A percentile compares a stretch with the other conserved stretches of the same genome.
Evolutionary conservation across 2,113 vertebrate species (phyloP).

Genomic region (Leptocoma aspasia): DNA sequence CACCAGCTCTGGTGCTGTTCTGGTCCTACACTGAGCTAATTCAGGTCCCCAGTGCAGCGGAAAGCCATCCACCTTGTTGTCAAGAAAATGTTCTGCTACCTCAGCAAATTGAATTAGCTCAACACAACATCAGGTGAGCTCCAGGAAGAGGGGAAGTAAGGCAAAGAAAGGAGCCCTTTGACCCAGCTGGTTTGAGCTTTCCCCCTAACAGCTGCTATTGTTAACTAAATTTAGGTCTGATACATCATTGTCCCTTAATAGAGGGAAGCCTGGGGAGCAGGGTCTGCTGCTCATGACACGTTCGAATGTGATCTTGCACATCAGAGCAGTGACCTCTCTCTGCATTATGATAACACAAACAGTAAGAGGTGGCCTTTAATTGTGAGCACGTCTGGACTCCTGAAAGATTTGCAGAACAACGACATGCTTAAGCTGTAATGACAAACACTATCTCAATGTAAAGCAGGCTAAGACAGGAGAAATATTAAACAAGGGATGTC

Average conservation of each 20-base stretch:
- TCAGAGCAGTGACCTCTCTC: background rate
- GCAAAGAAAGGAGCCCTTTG: background rate
- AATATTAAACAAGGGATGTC: background rate
- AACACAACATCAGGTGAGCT: background rate
- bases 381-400: conserved; percentile 19
- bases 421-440: background rate
- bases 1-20: background rate
- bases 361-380: background rate
- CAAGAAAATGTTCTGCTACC: background rate
- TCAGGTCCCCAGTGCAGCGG: background rate
- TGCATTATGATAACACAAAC: background rate
- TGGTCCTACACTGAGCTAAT: background rate
- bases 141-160: background rate
- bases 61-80: background rate
- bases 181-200: background rate
- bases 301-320: background rate
- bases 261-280: background rate
- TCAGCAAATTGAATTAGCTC: background rate
- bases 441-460: background rate
- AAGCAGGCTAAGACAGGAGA: background rate
- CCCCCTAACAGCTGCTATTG: conserved; percentile 8
- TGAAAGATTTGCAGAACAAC: conserved; percentile 20
- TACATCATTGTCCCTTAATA: background rate
- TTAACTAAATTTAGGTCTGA: conserved; percentile 46
- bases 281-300: background rate